phyloP scores from a whole-genome alignment of 2,797 vertebrate species.

The Argentina silus region DNA sequence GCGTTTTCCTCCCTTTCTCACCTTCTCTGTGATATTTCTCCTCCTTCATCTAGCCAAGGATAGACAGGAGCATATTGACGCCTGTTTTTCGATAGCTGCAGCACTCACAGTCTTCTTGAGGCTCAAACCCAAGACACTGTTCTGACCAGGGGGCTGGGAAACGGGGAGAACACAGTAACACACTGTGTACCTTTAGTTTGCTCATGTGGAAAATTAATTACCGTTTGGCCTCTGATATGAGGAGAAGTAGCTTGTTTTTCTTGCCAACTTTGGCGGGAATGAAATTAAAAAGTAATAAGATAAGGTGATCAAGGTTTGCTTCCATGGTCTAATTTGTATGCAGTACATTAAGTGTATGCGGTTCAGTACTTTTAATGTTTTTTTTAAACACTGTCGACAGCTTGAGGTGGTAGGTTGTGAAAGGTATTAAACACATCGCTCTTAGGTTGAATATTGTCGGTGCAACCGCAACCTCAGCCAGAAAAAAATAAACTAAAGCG shows the following conservation, averaged over 20 bases:
- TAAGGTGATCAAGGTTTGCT: not conserved
- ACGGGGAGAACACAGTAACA: not conserved
- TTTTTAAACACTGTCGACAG: not conserved
- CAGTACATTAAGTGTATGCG: not conserved
- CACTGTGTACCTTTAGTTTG: not conserved
- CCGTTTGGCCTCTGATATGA: not conserved
- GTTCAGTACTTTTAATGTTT: not conserved
- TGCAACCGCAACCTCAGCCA: not conserved
- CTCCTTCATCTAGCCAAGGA: not conserved
- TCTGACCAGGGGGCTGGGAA: not conserved
- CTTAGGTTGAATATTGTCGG: not conserved
- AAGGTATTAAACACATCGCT: not conserved
- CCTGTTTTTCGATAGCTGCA: not conserved
- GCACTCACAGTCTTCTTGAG: not conserved
- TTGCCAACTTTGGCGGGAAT: not conserved
- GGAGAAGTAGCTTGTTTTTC: not conserved
- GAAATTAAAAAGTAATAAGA: not conserved
- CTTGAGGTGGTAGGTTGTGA: not conserved
- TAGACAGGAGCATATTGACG: not conserved
- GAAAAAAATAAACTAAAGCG: not conserved
- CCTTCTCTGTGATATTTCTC: not conserved
- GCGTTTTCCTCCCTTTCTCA: not conserved
- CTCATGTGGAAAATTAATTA: constrained; percentile 6
- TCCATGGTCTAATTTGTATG: not conserved
- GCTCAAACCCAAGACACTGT: not conserved